These are phyloP conservation scores for Mesoclemmys tuberculata DNA, from an alignment of 2,113 vertebrate species.

Conservation along the genomic window DNA sequence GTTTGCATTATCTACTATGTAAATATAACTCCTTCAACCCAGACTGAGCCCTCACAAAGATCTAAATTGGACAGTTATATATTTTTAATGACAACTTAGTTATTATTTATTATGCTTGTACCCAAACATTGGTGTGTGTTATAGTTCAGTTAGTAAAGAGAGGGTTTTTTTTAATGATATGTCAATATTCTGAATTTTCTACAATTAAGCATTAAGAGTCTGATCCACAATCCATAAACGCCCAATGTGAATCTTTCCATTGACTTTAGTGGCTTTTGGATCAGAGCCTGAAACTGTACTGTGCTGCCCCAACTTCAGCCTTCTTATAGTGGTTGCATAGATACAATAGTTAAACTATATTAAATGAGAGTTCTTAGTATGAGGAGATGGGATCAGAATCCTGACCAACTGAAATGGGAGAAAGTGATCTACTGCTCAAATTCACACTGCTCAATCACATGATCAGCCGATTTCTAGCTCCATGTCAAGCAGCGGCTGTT, in stretches of 20 bases:
- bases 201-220: not conserved
- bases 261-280: not conserved
- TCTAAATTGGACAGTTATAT: fast-evolving
- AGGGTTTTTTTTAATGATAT: not conserved
- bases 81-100: not conserved
- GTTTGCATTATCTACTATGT: not conserved
- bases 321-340: not conserved
- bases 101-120: not conserved
- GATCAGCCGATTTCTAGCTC: not conserved
- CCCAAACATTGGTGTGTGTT: not conserved
- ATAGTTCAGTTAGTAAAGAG: not conserved
- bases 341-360: not conserved
- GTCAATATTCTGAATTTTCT: not conserved
- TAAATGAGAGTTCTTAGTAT: not conserved
- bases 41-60: fast-evolving
- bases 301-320: not conserved
- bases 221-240: not conserved
- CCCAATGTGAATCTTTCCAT: not conserved
- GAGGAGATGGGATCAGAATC: not conserved
- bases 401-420: not conserved
- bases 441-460: not conserved
- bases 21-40: fast-evolving
- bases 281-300: not conserved
- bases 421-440: not conserved
- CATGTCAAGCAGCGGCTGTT: not conserved